Base-by-base conservation (phyloP, 1,140 invertebrate genomes). In the Pygmarrhopalites habei region DNA sequence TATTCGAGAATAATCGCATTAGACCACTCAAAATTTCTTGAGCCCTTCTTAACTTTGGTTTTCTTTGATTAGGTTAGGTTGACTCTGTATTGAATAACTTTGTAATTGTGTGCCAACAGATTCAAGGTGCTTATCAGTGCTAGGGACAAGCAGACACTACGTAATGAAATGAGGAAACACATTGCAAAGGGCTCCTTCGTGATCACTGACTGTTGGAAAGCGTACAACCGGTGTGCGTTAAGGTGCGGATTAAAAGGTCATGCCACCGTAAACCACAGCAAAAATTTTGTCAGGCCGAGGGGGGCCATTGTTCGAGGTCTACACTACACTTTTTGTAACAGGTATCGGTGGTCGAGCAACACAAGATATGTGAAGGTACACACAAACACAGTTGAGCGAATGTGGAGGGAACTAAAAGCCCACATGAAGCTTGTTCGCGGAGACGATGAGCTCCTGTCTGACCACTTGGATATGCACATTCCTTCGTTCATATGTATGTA, bases 241-340 rank as follows among this genome's bases (percentile, higher is more conserved):
- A 57, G 5, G 12, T 62, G 19, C 52, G 44, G n/a, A 2, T 19
- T 46, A 4, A 39, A 30, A 25, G 35, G 44, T 15, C 51, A 56
- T 43, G 52, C 14, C n/a, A 17, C 53, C 4, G 60, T 62, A 10
- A 62, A 62, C 23, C 60, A 62, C 30, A 23, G 39, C 17, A 23
- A 28, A 17, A 56, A 62, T 30, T 62, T 56, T 57, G 60, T 57
- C 29, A 25, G 57, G 30, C 60, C 60, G 1, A 7, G 14, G 23
- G 21, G 21, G 4, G 12, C 28, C 15, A 4, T 4, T 26, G 28
- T 53, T 29, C 7, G 12, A 5, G 51, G 51, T 25, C 14, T 53
- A 5, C 4, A 53, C 23, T 23, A 19, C 4, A 19, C 46, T 10
- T 19, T 49, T 49, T 7, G 46, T 49, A 19, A 49, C 7, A 19